These are phyloP conservation scores for Corticium candelabrum DNA, from an alignment of 37 sponge, comb jelly and placozoan genomes.

Conservation along the genomic window DNA sequence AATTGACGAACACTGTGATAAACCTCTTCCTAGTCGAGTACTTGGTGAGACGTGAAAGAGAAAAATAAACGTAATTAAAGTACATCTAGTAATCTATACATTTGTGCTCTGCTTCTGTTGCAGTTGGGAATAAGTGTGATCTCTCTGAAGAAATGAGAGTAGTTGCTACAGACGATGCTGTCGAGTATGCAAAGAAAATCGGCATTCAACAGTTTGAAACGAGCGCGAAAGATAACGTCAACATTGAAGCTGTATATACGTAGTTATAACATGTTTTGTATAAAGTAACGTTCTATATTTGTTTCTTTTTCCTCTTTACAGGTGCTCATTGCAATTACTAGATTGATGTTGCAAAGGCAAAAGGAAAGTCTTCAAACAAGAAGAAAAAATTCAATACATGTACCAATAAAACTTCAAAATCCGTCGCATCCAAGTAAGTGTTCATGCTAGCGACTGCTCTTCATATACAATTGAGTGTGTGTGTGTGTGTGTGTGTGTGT, in stretches of 20 bases:
- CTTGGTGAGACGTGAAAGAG: slow-evolving; percentile 66
- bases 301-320: slow-evolving; percentile 13
- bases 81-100: neutral
- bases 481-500: no score
- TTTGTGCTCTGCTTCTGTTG: no score
- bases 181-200: slow-evolving; percentile 85
- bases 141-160: slow-evolving; percentile 80
- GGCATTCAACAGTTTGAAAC: slow-evolving; percentile 85
- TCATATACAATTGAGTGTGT: no score
- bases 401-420: slow-evolving; percentile 40
- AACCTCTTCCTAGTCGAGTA: slow-evolving; percentile 79
- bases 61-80: no score
- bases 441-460: neutral
- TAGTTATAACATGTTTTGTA: no score
- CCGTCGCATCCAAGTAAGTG: neutral
- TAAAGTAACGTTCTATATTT: no score
- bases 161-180: slow-evolving; percentile 69
- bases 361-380: slow-evolving; percentile 49
- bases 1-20: slow-evolving; percentile 97
- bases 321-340: slow-evolving; percentile 92
- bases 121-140: slow-evolving; percentile 99
- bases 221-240: slow-evolving; percentile 95
- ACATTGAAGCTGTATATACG: slow-evolving; percentile 87
- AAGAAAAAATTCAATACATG: slow-evolving; percentile 16
- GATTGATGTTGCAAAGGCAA: slow-evolving; percentile 72